Evolutionary conservation across 2,797 vertebrate genomes (phyloP).

Genomic region (Aplochiton taeniatus): DNA sequence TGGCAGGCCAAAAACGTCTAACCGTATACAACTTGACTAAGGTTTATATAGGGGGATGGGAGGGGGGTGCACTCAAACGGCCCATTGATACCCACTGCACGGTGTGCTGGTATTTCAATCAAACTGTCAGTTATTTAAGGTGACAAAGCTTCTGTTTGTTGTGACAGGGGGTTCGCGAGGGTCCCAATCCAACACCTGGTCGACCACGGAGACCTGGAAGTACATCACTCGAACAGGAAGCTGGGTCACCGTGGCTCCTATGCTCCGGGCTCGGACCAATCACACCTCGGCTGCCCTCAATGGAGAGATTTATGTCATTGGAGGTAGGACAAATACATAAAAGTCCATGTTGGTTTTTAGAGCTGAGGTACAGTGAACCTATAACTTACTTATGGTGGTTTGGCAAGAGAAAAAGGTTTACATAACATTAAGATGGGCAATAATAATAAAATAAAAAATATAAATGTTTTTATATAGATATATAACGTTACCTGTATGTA

Average conservation of each 20-base stretch:
- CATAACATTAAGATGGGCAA: too few relatives aligned
- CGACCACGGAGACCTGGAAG: slow-evolving; percentile 93
- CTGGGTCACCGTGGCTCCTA: slow-evolving; percentile 89
- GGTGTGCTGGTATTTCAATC: background rate
- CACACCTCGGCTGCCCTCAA: slow-evolving; percentile 88
- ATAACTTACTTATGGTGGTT: too few relatives aligned
- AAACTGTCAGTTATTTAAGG: slow-evolving; percentile 1
- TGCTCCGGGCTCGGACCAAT: slow-evolving; percentile 93
- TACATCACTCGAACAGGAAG: slow-evolving; percentile 84
- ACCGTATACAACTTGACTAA: too few relatives aligned
- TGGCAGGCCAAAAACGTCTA: too few relatives aligned
- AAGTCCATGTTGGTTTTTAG: background rate
- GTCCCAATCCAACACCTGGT: slow-evolving; percentile 91
- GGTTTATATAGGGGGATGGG: too few relatives aligned
- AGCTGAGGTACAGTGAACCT: too few relatives aligned
- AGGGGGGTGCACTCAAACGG: too few relatives aligned
- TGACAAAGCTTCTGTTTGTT: slow-evolving; percentile 36
- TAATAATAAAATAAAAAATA: too few relatives aligned
- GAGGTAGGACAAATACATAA: slow-evolving; percentile 74
- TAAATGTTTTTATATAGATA: too few relatives aligned
- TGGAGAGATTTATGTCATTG: slow-evolving; percentile 93
- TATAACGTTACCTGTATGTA: too few relatives aligned
- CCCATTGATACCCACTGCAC: too few relatives aligned
- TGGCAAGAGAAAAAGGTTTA: too few relatives aligned
- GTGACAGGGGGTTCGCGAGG: slow-evolving; percentile 90